Base-by-base conservation (phyloP, 2,888 invertebrate genomes). In the Metalampra italica region DNA sequence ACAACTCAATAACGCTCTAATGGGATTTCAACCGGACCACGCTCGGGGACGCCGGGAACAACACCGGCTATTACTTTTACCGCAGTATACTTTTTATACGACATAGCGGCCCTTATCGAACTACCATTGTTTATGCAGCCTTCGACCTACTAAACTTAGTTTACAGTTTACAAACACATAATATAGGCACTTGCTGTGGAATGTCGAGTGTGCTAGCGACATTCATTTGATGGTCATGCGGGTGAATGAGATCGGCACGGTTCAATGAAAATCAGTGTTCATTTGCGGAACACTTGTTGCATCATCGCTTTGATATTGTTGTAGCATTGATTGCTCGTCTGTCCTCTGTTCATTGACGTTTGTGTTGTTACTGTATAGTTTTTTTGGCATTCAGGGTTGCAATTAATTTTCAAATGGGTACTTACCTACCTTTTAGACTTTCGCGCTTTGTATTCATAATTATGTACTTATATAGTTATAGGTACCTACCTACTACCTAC, bases 1-100 rank as follows among this genome's bases (percentile, higher is more conserved):
- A 77, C 79, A 78, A 84, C 79, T 82, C 84, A 82, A 86, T 86
- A 87, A 78, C 78, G 69, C 70, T 75, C 69, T 84, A 86, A 87
- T 88, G 71, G 85, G 81, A 87, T 82, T 85, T 73, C 76, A 81
- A 71, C 60, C 71, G 64, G 74, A 72, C 66, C 73, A 80, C 71
- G 75, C 73, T 64, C 72, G 81, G 71, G 81, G 79, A 77, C 75
- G 75, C n/a, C 79, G 83, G 78, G 73, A 78, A 83, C 66, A 66
- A 67, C 70, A 64, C 55, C 70, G 64, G 9, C 45, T 69, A 64
- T 66, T 69, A 67, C 67, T 68, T 70, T 71, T 69, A 64, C 66
- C 69, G 64, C 54, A 51, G 49, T 48, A 50, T 45, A 45, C 53
- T 53, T 60, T 57, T 45, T 29, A 9, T 39, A 39, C 37, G 8